Percentiles rank a stretch among this genome's conserved stretches.
These are phyloP conservation scores for Raja brachyura DNA, from an alignment of 2,113 vertebrate species.

Conservation along the genomic window DNA sequence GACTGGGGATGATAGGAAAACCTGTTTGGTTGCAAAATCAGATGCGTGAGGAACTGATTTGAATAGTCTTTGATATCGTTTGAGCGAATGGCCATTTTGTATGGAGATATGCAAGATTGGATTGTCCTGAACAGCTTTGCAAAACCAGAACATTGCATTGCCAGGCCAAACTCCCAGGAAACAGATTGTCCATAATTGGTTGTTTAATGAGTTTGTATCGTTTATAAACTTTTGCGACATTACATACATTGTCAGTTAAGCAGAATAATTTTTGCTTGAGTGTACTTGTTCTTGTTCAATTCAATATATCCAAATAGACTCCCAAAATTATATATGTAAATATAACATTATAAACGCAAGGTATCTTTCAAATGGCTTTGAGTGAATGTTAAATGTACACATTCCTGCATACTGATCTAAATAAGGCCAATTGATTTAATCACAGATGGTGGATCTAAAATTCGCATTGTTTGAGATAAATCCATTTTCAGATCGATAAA, in stretches of 20 bases:
- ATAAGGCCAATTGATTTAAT: neutral
- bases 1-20: neutral
- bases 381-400: neutral
- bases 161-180: too few relatives aligned
- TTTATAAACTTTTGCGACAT: neutral
- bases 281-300: neutral
- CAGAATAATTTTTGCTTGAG: neutral
- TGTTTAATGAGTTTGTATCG: too few relatives aligned
- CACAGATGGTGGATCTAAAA: neutral
- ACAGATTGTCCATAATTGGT: too few relatives aligned
- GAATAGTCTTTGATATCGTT: neutral
- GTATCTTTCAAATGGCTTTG: neutral
- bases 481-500: neutral
- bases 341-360: neutral
- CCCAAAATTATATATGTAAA: neutral
- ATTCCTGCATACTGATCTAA: neutral
- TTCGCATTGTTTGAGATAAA: neutral
- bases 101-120: neutral
- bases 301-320: neutral
- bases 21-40: neutral
- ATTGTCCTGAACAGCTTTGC: neutral
- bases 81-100: neutral
- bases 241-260: neutral
- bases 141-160: too few relatives aligned
- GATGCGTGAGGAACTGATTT: neutral